phyloP scores from a whole-genome alignment of 1,140 invertebrate genomes.

The Brachionus rotundiformis region DNA sequence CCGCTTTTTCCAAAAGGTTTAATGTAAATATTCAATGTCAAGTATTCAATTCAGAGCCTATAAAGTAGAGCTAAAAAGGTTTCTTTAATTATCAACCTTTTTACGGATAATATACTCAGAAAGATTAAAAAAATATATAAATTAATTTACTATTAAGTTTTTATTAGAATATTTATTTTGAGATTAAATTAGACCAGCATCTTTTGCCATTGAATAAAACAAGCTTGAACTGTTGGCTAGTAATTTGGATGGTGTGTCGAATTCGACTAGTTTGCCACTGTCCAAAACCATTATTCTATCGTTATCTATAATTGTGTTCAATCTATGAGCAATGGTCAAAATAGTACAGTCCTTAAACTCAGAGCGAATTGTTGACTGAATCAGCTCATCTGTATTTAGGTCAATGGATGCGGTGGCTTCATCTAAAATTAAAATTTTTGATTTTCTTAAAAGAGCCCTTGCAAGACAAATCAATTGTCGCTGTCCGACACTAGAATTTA shows the following conservation, averaged over 20 bases:
- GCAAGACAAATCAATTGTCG: slow-evolving; percentile 68
- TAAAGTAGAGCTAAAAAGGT: background rate
- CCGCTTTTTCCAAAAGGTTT: background rate
- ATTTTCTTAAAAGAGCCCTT: slow-evolving; percentile 66
- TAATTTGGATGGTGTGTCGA: slow-evolving; percentile 74
- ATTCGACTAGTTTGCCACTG: slow-evolving; percentile 75
- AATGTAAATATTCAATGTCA: background rate
- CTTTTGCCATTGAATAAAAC: slow-evolving; percentile 64
- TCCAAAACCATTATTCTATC: slow-evolving; percentile 74
- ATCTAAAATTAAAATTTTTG: slow-evolving; percentile 77
- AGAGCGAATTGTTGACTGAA: slow-evolving; percentile 63
- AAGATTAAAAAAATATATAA: background rate
- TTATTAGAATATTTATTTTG: slow-evolving; percentile 16
- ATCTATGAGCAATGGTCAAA: slow-evolving; percentile 65
- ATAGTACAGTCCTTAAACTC: slow-evolving; percentile 64
- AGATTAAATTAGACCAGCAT: slow-evolving; percentile 39
- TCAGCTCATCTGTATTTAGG: slow-evolving; percentile 62
- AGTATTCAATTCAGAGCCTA: background rate
- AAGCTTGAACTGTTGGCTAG: slow-evolving; percentile 69
- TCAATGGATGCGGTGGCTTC: slow-evolving; percentile 66
- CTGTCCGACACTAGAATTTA: slow-evolving; percentile 65
- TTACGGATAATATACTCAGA: background rate
- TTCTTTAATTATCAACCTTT: background rate
- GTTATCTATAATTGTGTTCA: slow-evolving; percentile 65
- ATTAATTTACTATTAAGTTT: background rate